Percentiles rank a stretch among this genome's conserved stretches.
These are phyloP conservation scores for Eublepharis macularius DNA, from an alignment of 2,113 vertebrate genomes.

Conservation along the genomic window DNA sequence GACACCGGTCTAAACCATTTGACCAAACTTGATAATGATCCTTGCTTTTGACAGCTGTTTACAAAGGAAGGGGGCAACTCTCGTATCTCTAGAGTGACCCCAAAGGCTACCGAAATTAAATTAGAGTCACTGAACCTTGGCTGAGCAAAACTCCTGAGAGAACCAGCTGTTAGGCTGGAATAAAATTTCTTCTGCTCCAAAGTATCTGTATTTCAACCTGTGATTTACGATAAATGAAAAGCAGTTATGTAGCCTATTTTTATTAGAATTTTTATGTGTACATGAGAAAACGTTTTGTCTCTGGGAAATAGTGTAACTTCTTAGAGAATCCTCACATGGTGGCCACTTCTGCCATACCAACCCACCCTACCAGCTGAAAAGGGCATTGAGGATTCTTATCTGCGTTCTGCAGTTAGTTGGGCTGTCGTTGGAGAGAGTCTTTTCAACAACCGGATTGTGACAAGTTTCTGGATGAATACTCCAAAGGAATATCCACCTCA, in stretches of 20 bases:
- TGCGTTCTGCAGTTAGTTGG: too few species aligned
- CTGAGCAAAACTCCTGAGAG: background rate
- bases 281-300: background rate
- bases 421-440: too few species aligned
- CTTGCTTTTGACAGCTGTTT: background rate
- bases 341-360: background rate
- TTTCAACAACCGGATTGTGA: too few species aligned
- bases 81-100: background rate
- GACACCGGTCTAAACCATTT: background rate
- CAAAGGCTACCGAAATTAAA: background rate
- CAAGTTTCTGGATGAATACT: too few species aligned
- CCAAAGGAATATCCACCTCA: too few species aligned
- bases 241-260: background rate
- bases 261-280: background rate
- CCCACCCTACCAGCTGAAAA: too few species aligned
- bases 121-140: background rate
- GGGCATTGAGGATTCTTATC: too few species aligned
- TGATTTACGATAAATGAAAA: background rate
- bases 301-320: background rate
- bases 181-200: rapidly evolving
- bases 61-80: background rate
- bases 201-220: background rate
- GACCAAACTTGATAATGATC: background rate
- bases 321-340: background rate
- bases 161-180: background rate